Evolutionary conservation across 2,113 vertebrate species (phyloP).

Genomic region (Bufo bufo): DNA sequence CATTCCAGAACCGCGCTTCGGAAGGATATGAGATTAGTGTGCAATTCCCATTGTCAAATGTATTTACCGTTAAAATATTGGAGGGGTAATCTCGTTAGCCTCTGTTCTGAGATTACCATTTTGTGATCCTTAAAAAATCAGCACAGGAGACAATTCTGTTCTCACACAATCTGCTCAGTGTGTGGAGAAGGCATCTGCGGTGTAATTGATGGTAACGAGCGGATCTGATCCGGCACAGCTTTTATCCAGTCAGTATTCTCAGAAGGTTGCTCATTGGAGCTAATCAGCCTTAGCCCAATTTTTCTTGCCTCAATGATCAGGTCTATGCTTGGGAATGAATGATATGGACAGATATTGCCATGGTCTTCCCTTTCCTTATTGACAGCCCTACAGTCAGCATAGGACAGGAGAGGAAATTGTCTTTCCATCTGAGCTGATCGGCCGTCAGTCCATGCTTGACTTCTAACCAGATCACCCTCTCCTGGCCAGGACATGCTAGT

Average conservation of each 20-base stretch:
- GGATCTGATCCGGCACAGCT: not conserved
- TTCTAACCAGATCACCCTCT: no score
- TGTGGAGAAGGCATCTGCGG: not conserved
- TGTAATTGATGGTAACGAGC: not conserved
- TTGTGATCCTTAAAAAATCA: conserved; percentile 69
- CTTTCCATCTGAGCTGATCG: no score
- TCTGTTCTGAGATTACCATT: conserved; percentile 69
- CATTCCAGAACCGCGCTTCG: conserved; percentile 46
- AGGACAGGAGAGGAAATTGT: no score
- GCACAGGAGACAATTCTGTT: conserved; percentile 15
- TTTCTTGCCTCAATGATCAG: no score
- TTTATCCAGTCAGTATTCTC: not conserved
- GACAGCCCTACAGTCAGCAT: no score
- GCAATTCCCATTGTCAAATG: conserved; percentile 70
- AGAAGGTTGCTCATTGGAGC: not conserved
- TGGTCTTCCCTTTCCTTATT: not conserved
- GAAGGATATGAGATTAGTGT: conserved; percentile 69
- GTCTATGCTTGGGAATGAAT: not conserved
- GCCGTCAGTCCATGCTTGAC: no score
- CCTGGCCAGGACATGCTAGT: no score
- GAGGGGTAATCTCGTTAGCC: conserved; percentile 71
- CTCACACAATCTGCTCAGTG: not conserved
- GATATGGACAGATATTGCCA: not conserved
- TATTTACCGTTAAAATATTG: conserved; percentile 73
- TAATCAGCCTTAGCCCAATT: not conserved